phyloP scores from a whole-genome alignment of 2,888 invertebrate genomes.

The Leptinotarsa tumamoca region DNA sequence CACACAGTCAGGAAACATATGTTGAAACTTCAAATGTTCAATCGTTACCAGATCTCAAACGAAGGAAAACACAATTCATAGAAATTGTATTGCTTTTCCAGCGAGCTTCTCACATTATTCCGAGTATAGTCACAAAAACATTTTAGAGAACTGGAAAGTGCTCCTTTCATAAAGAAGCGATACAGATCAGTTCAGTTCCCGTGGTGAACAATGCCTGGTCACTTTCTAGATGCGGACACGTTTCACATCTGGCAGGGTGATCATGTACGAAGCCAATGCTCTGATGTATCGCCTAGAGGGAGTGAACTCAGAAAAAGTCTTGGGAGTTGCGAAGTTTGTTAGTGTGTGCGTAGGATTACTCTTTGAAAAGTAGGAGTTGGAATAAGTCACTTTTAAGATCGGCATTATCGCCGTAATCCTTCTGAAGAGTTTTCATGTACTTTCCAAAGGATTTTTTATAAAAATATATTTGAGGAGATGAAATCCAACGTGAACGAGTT shows the following conservation, averaged over 20 bases:
- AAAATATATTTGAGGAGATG: neutral
- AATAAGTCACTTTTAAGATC: conserved; percentile 25
- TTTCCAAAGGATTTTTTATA: neutral
- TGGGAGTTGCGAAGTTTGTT: conserved; percentile 19
- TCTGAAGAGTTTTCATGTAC: neutral
- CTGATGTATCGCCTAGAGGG: conserved; percentile 29
- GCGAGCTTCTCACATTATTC: neutral
- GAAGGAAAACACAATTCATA: conserved; percentile 32
- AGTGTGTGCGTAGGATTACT: conserved; percentile 29
- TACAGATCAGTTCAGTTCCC: neutral
- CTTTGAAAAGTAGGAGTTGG: conserved; percentile 23
- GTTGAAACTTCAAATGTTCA: conserved; percentile 33
- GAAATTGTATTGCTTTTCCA: conserved; percentile 32
- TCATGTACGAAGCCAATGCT: conserved; percentile 28
- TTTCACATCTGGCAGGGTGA: neutral
- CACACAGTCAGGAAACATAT: conserved; percentile 27
- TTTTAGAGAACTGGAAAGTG: neutral
- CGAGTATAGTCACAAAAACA: neutral
- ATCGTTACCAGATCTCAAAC: conserved; percentile 36
- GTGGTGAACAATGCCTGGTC: neutral
- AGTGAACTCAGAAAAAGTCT: conserved; percentile 26
- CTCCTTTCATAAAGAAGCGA: neutral
- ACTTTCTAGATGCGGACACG: neutral
- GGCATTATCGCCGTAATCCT: conserved; percentile 8
- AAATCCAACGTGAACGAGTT: neutral